Evolutionary conservation across 2,888 invertebrate species (phyloP).

Genomic region (Anthoptus insignis): DNA sequence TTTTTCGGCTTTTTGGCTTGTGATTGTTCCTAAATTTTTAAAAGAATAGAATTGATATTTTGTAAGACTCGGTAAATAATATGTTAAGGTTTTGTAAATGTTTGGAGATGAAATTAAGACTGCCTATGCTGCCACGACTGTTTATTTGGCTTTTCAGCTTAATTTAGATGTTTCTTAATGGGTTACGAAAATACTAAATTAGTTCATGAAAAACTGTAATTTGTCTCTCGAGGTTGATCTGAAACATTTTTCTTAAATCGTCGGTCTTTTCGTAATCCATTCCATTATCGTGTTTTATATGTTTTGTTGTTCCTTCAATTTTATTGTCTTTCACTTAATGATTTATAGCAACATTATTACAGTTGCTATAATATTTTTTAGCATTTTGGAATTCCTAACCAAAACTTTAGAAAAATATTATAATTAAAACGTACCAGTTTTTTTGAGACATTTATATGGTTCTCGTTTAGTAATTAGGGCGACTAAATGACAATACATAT

Average conservation of each 20-base stretch:
- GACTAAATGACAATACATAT: constrained; percentile 86
- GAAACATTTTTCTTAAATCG: constrained; percentile 23
- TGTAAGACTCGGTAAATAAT: too few species aligned
- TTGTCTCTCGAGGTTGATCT: constrained; percentile 54
- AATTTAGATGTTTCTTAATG: constrained; percentile 31
- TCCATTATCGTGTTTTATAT: constrained; percentile 52
- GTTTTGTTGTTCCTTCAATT: constrained; percentile 56
- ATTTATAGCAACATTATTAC: constrained; percentile 14
- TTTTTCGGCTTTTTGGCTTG: neutral
- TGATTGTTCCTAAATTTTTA: neutral
- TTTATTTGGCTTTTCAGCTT: constrained; percentile 27
- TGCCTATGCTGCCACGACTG: constrained; percentile 20
- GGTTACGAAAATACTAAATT: constrained; percentile 42
- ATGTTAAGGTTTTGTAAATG: neutral
- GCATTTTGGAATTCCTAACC: constrained; percentile 24
- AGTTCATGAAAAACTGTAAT: constrained; percentile 16
- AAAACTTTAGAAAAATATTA: constrained; percentile 8
- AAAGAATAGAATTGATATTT: too few species aligned
- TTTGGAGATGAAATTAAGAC: constrained; percentile 10
- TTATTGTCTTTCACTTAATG: constrained; percentile 40
- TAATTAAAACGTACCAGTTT: constrained; percentile 22
- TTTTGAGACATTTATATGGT: constrained; percentile 69
- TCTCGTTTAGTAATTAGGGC: constrained; percentile 85
- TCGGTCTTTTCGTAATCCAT: constrained; percentile 40
- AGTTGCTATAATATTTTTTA: constrained; percentile 8